Evolutionary conservation across 2,888 invertebrate species (phyloP).

Genomic region (Athalia circularis): DNA sequence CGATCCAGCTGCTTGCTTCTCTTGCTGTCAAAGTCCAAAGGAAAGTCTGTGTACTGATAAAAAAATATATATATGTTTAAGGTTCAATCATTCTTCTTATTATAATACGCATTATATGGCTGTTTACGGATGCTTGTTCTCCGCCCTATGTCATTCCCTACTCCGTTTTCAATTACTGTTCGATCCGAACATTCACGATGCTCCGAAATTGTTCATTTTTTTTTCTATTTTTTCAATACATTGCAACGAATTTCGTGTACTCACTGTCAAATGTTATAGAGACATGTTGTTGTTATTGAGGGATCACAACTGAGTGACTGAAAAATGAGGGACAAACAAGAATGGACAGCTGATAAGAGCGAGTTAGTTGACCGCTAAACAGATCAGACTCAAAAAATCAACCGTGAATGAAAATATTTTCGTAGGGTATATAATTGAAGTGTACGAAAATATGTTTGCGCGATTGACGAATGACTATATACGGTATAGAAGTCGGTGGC

Average conservation of each 20-base stretch:
- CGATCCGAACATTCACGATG: too few species aligned
- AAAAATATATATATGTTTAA: conserved; percentile 25
- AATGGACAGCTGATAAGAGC: not conserved
- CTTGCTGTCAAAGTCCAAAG: conserved; percentile 59
- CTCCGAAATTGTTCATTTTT: too few species aligned
- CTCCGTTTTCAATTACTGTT: too few species aligned
- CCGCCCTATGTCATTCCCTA: too few species aligned
- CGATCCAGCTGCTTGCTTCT: too few species aligned
- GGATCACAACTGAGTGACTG: not conserved
- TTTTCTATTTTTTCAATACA: too few species aligned
- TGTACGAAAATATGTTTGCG: conserved; percentile 42
- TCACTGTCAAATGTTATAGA: not conserved
- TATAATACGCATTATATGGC: not conserved
- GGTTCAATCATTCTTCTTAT: conserved; percentile 32
- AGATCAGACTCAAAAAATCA: conserved; percentile 7
- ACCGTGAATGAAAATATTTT: conserved; percentile 33
- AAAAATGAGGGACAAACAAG: conserved; percentile 34
- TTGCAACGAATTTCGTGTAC: not conserved
- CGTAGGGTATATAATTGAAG: not conserved
- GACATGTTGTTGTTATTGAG: not conserved
- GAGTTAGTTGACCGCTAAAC: not conserved
- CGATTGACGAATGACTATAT: conserved; percentile 3
- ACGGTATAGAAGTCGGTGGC: not conserved
- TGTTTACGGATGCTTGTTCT: not conserved
- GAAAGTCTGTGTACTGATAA: conserved; percentile 42